phyloP scores from a whole-genome alignment of 2,888 invertebrate genomes.

The Eilema depressum region DNA sequence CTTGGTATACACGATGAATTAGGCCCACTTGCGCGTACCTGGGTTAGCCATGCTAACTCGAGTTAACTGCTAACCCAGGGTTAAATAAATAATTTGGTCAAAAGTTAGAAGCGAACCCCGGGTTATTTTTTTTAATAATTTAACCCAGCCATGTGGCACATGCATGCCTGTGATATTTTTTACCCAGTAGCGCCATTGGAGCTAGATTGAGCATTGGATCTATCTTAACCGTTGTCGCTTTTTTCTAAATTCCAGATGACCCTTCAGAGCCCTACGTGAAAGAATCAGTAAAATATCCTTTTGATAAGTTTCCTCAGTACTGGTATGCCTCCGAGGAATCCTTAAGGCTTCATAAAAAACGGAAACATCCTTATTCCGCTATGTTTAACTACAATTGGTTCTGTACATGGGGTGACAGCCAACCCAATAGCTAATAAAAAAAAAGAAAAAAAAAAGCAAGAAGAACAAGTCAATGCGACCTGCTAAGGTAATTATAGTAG shows the following conservation, averaged over 20 bases:
- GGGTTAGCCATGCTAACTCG: too few relatives aligned
- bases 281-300: constrained; percentile 73
- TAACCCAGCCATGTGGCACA: too few relatives aligned
- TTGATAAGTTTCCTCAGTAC: constrained; percentile 76
- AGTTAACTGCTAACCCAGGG: too few relatives aligned
- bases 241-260: constrained; percentile 62
- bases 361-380: constrained; percentile 80
- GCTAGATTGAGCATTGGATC: too few relatives aligned
- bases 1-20: too few relatives aligned
- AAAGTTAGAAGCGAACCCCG: too few relatives aligned
- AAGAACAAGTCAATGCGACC: constrained; percentile 20
- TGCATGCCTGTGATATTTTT: too few relatives aligned
- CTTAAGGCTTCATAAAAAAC: constrained; percentile 75
- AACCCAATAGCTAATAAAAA: constrained; percentile 72
- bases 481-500: constrained; percentile 25
- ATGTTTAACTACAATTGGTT: constrained; percentile 77
- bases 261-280: constrained; percentile 70
- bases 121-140: too few relatives aligned
- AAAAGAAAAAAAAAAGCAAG: background rate
- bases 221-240: too few relatives aligned
- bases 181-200: too few relatives aligned
- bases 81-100: too few relatives aligned
- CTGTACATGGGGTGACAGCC: constrained; percentile 69
- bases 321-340: constrained; percentile 83
- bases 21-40: too few relatives aligned